Evolutionary conservation across 2,888 invertebrate species (phyloP), one percentile per base, ranked within the genome.

Genomic region (Habroteleia sp.): DNA sequence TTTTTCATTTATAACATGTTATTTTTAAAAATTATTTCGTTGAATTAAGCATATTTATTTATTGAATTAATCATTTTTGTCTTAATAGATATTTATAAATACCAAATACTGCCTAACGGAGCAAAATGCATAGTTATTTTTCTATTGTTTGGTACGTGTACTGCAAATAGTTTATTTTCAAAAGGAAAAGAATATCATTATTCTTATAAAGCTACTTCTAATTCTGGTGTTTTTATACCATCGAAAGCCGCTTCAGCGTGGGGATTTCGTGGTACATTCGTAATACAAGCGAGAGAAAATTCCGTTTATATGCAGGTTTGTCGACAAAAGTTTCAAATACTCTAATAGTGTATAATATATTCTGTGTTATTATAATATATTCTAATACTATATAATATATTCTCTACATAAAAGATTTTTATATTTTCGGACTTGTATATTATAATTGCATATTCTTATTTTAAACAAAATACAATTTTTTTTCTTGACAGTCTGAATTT

Each of bases 221-320:
- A 78, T 74, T 80, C 86, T 11, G 87, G 87, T 1, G 87, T 87
- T 27, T 76, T 87, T 52, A 72, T 86, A 39, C 87, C 87, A 13
- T 82, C 85, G 5, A 79, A 76, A 37, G 84, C 87, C 16, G 81
- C 84, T 25, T 87, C 87, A 5, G 80, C 83, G n/a, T 87, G 87
- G 85, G 84, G 84, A 25, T 78, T 88, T 25, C 77, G 80, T 48
- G 87, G 88, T 27, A 78, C 69, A 46, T 79, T 88, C 14, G 56
- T 82, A 35, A 77, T 88, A 50, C 83, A 82, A 60, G 79, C 81
- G 20, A 77, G 78, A 8, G 73, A 84, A 69, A 65, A 83, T 56
- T 63, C 74, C 16, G 80, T 79, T 44, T 60, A 79, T 23, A 71
- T 87, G 74, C 84, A 87, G 82, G 88, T 87, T n/a, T n/a, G n/a